Base-by-base conservation (phyloP, 1,140 invertebrate species). In the Drosophila kepulauana region DNA sequence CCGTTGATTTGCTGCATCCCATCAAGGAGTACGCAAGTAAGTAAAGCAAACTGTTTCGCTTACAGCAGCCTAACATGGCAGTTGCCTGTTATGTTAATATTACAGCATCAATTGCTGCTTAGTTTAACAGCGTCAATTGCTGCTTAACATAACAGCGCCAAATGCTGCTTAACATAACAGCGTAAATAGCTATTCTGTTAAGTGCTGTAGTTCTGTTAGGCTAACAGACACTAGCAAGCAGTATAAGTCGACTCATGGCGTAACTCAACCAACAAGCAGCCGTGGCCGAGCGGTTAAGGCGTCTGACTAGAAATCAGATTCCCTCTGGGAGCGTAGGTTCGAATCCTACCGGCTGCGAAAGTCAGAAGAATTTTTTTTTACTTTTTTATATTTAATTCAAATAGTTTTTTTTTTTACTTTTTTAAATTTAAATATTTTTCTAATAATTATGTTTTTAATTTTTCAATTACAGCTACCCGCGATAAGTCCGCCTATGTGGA, bases 271-370 rank as follows among this genome's bases (percentile, higher is more conserved):
- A 95, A 95, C 2, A 41, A 78, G 95, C 95, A 95, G 95, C 95
- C 95, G 94, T 96, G 95, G 95, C 95, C 95, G 95, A 96, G 95
- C 95, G 96, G 96, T 96, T 96, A 96, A 96, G 95, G 95, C 95
- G 95, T 96, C 95, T 96, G 95, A 96, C 95, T 96, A 95, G 95
- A 95, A 95, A 95, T 95, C 95, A 95, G 95, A 95, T 95, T 95
- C 95, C 95, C 95, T 96, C 94, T 95, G 95, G 95, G 95, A 96
- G 95, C 95, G 95, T 96, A 96, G 95, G 95, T 96, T 96, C 96
- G 95, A 96, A 95, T 96, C 95, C 95, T 96, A 96, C 95, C 95
- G 95, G 95, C 96, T 96, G 96, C 96, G 95, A 41, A 38, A 35
- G 7, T 16, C 2, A 0, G 2, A 38, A 38, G 35, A 7, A 35